Conservation (phyloP, 2,888 invertebrate species). For the Aricia artaxerxes region DNA sequence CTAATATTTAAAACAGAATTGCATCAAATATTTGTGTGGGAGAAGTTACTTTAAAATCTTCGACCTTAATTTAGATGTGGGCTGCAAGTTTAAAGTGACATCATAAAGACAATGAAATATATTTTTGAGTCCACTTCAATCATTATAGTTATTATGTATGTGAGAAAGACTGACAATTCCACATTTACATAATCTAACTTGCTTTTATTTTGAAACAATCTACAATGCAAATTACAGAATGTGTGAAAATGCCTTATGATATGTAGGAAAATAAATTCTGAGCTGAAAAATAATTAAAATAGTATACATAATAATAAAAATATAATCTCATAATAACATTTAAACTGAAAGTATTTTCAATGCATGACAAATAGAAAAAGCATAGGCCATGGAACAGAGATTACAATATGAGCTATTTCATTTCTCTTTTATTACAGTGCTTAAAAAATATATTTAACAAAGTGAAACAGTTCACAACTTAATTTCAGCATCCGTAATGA, state of each 20-base stretch:
- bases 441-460: too few relatives aligned
- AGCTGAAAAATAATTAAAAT: background rate
- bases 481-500: too few relatives aligned
- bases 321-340: too few relatives aligned
- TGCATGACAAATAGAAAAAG: too few relatives aligned
- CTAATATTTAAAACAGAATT: conserved; percentile 33
- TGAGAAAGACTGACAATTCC: background rate
- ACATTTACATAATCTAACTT: background rate
- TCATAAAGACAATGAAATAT: background rate
- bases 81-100: conserved; percentile 39
- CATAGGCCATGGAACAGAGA: too few relatives aligned
- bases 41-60: conserved; percentile 40
- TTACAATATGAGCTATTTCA: too few relatives aligned
- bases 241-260: background rate
- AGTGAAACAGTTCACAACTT: too few relatives aligned
- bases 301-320: background rate
- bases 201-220: background rate
- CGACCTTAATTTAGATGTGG: conserved; percentile 42
- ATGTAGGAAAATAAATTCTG: background rate
- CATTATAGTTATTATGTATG: background rate
- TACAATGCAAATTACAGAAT: background rate
- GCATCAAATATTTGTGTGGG: conserved; percentile 42
- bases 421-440: too few relatives aligned
- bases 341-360: too few relatives aligned
- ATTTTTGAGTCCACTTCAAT: background rate